These are phyloP conservation scores for Ophion slaviceki DNA, from an alignment of 2,888 invertebrate genomes.

Conservation along the genomic window DNA sequence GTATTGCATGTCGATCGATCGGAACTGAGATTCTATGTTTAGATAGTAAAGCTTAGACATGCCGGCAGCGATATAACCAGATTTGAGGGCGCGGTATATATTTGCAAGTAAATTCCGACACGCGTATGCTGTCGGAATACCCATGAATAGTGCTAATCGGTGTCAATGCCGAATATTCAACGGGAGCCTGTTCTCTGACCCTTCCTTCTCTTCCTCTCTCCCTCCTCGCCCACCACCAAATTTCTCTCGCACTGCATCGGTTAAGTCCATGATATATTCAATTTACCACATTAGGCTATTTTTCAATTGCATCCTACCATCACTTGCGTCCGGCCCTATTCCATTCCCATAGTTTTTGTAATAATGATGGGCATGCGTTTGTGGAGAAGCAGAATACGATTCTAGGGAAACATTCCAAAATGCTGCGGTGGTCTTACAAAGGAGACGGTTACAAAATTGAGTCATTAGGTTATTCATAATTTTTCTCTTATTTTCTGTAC, in stretches of 20 bases:
- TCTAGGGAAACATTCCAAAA: too few species aligned
- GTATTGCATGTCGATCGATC: constrained; percentile 34
- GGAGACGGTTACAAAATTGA: too few species aligned
- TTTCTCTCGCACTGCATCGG: constrained; percentile 9
- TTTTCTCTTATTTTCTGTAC: too few species aligned
- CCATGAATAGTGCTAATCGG: constrained; percentile 55
- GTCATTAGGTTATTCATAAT: too few species aligned
- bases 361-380: background rate
- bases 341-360: background rate
- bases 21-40: constrained; percentile 51
- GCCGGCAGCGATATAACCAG: constrained; percentile 18
- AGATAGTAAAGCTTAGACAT: constrained; percentile 9
- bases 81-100: background rate
- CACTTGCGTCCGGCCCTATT: background rate
- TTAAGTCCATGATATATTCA: constrained; percentile 45
- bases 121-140: constrained; percentile 31
- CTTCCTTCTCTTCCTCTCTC: background rate
- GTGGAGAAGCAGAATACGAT: constrained; percentile 14
- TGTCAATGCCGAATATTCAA: constrained; percentile 47
- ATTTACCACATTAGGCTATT: constrained; percentile 17
- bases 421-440: too few species aligned
- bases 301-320: constrained; percentile 14
- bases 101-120: constrained; percentile 2
- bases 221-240: background rate
- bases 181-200: background rate